A percentile compares a stretch with the other conserved stretches of the same genome.
phyloP scores from a whole-genome alignment of 2,888 invertebrate species.

The Drosophila algonquin region DNA sequence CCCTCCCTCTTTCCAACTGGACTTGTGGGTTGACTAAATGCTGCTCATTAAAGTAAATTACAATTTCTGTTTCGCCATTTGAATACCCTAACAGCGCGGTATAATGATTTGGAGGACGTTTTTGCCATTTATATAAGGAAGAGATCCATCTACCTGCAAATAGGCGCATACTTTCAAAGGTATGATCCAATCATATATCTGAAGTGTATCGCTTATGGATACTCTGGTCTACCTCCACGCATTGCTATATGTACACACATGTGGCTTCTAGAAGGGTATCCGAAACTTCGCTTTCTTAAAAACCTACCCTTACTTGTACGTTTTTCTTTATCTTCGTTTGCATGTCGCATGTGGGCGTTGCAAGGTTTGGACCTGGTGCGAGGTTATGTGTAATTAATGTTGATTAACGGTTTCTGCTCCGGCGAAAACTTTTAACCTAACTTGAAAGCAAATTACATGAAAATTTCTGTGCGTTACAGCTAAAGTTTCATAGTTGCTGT shows the following conservation, averaged over 20 bases:
- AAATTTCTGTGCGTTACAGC: slow-evolving; percentile 29
- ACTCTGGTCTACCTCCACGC: too few relatives aligned
- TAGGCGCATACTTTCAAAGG: too few relatives aligned
- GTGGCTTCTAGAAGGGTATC: not conserved
- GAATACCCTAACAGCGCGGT: not conserved
- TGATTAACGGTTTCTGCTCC: slow-evolving; percentile 68
- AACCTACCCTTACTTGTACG: not conserved
- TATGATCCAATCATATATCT: too few relatives aligned
- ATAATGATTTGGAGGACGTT: not conserved
- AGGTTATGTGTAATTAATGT: slow-evolving; percentile 73
- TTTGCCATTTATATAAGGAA: too few relatives aligned
- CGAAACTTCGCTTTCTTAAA: not conserved
- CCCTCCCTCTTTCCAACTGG: slow-evolving; percentile 11
- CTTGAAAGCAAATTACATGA: slow-evolving; percentile 48
- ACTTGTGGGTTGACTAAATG: slow-evolving; percentile 69
- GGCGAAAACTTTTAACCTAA: slow-evolving; percentile 68
- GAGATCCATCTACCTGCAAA: too few relatives aligned
- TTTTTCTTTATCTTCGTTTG: slow-evolving; percentile 56
- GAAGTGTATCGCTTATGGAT: too few relatives aligned
- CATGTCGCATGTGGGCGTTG: slow-evolving; percentile 73
- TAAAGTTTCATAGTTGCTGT: slow-evolving; percentile 9
- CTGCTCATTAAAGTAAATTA: slow-evolving; percentile 77
- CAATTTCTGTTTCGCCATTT: slow-evolving; percentile 61
- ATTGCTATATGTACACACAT: too few relatives aligned
- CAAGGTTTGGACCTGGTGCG: slow-evolving; percentile 35